A percentile compares a stretch with the other conserved stretches of the same genome.
Evolutionary conservation across 1,140 invertebrate genomes (phyloP).

Genomic region (Nasonia vitripennis): DNA sequence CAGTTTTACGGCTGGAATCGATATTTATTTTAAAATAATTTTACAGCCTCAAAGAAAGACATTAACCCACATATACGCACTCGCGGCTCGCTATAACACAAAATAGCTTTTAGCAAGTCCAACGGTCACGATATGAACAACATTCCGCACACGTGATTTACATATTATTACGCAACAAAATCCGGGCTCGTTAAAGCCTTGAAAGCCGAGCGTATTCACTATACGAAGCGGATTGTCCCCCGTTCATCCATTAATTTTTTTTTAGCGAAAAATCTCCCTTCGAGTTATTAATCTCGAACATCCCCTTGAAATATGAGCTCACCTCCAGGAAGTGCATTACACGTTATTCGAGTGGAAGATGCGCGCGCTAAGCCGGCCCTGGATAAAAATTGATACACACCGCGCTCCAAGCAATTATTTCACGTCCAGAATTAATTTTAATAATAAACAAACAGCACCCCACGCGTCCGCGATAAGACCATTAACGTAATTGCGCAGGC

Average conservation of each 20-base stretch:
- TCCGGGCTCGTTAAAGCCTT: not conserved
- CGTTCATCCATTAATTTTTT: not conserved
- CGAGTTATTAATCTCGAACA: conserved; percentile 43
- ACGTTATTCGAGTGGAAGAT: conserved; percentile 10
- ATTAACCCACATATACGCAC: not conserved
- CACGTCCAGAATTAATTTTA: conserved; percentile 26
- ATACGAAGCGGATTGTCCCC: not conserved
- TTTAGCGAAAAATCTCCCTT: conserved; percentile 38
- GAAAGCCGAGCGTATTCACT: not conserved
- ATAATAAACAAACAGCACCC: not conserved
- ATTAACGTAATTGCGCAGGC: conserved; percentile 1
- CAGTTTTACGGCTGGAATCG: not conserved
- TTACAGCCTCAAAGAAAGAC: not conserved
- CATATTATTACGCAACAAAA: no score
- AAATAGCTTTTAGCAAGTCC: not conserved
- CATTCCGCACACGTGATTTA: no score
- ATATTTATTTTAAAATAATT: not conserved
- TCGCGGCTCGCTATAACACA: not conserved
- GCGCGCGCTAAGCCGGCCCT: not conserved
- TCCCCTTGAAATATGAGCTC: conserved; percentile 40
- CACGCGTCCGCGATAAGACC: not conserved
- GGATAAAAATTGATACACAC: conserved; percentile 15
- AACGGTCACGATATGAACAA: not conserved
- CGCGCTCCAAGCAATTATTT: conserved; percentile 14
- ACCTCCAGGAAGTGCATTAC: conserved; percentile 15